Evolutionary conservation across 2,113 vertebrate species (phyloP).

Genomic region (Sylvia atricapilla): DNA sequence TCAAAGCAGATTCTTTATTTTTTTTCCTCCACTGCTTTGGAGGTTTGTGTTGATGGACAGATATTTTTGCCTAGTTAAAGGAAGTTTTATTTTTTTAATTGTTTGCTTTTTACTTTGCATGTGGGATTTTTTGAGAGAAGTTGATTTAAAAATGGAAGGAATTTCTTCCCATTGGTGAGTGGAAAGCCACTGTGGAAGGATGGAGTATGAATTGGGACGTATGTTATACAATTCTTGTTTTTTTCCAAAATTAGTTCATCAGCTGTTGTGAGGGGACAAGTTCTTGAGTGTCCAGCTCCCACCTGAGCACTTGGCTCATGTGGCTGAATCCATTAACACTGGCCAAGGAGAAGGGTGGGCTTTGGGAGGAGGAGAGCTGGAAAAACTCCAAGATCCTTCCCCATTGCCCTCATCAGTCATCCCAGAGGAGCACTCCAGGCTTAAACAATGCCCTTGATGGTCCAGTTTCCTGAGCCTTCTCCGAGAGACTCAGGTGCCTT

Average conservation of each 20-base stretch:
- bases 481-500: neutral
- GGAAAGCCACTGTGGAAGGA: neutral
- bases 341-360: neutral
- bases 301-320: neutral
- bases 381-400: neutral
- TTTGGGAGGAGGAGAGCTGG: neutral
- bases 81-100: neutral
- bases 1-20: neutral
- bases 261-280: neutral
- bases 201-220: neutral
- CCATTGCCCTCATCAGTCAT: neutral
- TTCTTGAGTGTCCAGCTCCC: neutral
- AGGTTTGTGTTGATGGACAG: neutral
- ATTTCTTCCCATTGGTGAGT: neutral
- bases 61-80: neutral
- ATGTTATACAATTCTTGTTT: neutral
- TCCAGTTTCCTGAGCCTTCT: neutral
- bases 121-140: neutral
- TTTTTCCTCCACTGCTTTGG: neutral
- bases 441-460: neutral
- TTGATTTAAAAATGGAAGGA: neutral
- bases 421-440: neutral
- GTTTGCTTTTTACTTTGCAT: neutral
- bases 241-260: neutral
- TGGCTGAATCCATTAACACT: neutral